Evolutionary conservation across 2,797 vertebrate genomes (phyloP), one percentile per base, ranked within the genome.

Genomic region (Podargus strigoides): DNA sequence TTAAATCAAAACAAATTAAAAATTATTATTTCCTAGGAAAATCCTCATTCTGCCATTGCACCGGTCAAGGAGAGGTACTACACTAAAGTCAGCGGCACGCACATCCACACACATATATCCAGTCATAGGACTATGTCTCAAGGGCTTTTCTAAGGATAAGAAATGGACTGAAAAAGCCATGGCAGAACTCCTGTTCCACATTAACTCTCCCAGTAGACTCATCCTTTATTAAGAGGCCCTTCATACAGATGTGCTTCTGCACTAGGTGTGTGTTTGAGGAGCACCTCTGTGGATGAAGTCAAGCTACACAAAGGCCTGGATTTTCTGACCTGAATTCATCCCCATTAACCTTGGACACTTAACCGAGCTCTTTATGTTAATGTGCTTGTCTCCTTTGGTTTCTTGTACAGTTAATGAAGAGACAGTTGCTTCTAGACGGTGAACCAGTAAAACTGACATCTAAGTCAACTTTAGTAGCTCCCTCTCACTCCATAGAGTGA

Each of bases 81-180:
- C 83, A 23, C 70, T 44, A 14, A 49, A 68, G 37, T 50, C 85
- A 92, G 87, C 2, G 0, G 82, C 58, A 44, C 0, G 0, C 63
- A 66, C 36, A 69, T 55, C 92, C 81, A 42, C 64, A 66, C 52
- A 77, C 0, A 0, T 67, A n/a, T 52, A 39, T 63, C 83, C 91
- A 90, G 91, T 53, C 36, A 10, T 9, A 79, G 69, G 47, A 53
- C 89, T 91, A 77, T 83, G 12, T 81, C 59, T 79, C 88, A 91
- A 97, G 95, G 95, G 94, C 88, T 93, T 85, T 79, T 72, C 53
- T 44, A 90, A 87, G 86, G 74, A 60, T 85, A 79, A 87, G 52
- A 80, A 90, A 81, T 36, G 58, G 83, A 62, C 55, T 78, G 74
- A 55, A 80, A 73, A 95, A 87, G 52, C 44, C 78, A 44, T 4